Evolutionary conservation across 37 sponge, comb jelly and placozoan species (phyloP), one percentile per base, ranked within the genome.

Genomic region (Cladorhizidae sp.): DNA sequence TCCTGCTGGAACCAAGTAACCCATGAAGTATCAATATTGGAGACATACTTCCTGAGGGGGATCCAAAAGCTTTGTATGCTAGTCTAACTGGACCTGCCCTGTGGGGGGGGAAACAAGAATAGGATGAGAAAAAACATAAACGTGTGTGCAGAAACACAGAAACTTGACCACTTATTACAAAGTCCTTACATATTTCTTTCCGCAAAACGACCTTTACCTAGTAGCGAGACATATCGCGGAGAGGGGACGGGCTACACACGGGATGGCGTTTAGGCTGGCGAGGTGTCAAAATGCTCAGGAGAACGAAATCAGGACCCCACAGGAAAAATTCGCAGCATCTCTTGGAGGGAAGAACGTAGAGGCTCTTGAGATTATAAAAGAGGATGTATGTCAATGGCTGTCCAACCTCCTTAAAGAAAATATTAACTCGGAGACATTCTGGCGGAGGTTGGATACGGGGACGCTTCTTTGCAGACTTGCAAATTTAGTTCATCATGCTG

Each of bases 21-120:
- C 97, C 97, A 71, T 96, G 97, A 6, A 94, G 81, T 22, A 96
- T 85, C 17, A 77, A 29, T 25, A 94, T 22, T 21, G 97, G 97
- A 33, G 85, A 35, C 28, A 18, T 68, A 39, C 11, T 21, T 38
- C 69, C 36, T 3, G 52, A 45, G 15, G 25, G 31, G 15, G 50
- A 37, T 3, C 73, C 73, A 72, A 72, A 72, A 23, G 23, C 73
- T 20, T 31, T 21, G 51, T 72, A 49, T 9, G 73, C 73, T 37
- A 72, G 52, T 50, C 73, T 22, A 72, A 72, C 51, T 40, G 70
- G 40, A 8, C 14, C 51, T 50, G 73, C 15, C 73, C 73, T 72
- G 52, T 8, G 40, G 70, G 40, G 21, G 40, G 21, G 70, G 64
- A 18, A 18, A 15, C 11, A 52, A 52, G 15, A 52, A 18, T 11